Evolutionary conservation across 2,797 vertebrate species (phyloP), one percentile per base, ranked within the genome.

Genomic region (Sebastes umbrosus): DNA sequence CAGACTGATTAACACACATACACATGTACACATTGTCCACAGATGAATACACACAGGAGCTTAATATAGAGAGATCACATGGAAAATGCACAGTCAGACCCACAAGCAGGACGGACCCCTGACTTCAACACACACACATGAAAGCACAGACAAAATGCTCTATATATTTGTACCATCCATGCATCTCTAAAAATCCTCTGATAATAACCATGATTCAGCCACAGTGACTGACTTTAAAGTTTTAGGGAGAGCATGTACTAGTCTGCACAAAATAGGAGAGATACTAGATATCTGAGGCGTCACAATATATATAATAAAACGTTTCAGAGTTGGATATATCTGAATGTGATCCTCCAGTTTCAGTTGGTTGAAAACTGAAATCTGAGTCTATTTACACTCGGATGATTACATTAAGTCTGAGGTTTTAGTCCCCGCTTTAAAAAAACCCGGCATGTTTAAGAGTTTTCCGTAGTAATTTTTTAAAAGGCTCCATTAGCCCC

Each of bases 1-100:
- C 80, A 80, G 84, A 87, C 85, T 88, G 91, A 93, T 91, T 90
- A 93, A 91, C 90, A 81, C 87, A 88, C 85, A 90, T 75, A 89
- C 85, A 87, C 90, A 89, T 84, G 81, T 86, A 90, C 88, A 85
- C 83, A 83, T 82, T 84, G 89, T 90, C 90, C 90, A 87, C 85
- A 88, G 86, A 88, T 70, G 71, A 88, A 86, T 80, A 81, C 87
- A 84, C 87, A 65, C 84, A 79, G 84, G 84, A 59, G 79, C 85
- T 84, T 84, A 87, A 90, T 69, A 80, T 66, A 83, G 83, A 79
- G 81, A 76, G 83, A 87, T 84, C 85, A 85, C 78, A 84, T 29
- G 76, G 77, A 84, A 79, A 72, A 69, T 5, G 1, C 50, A 66
- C 57, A 70, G 54, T 68, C 73, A 82, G 77, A 70, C 31, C 29